Percentiles rank a stretch among this genome's conserved stretches.
These are phyloP conservation scores for Gastracanthus pulcherrimus DNA, from an alignment of 2,888 invertebrate genomes.

Conservation along the genomic window DNA sequence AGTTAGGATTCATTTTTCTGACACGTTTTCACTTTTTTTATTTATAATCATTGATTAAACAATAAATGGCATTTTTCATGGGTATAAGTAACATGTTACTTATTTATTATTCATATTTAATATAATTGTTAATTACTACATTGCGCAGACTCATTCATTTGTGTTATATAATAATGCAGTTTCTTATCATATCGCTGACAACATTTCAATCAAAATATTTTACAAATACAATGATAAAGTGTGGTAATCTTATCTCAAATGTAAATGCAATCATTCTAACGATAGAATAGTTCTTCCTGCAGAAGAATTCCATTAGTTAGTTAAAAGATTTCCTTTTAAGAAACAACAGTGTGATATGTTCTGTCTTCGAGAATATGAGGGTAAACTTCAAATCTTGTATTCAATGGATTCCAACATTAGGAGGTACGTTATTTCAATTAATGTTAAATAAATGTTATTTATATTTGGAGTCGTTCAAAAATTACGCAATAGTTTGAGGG, in stretches of 20 bases:
- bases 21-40: too few relatives aligned
- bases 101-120: too few relatives aligned
- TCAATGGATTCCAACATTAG: slow-evolving; percentile 8
- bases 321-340: neutral
- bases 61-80: too few relatives aligned
- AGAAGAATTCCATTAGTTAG: neutral
- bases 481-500: too few relatives aligned
- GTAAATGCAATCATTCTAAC: neutral
- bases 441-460: neutral
- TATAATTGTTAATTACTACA: neutral
- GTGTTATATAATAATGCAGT: neutral
- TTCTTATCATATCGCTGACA: neutral
- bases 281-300: neutral
- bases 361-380: neutral
- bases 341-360: neutral
- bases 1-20: too few relatives aligned
- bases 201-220: neutral
- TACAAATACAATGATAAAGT: neutral
- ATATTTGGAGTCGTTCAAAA: too few relatives aligned
- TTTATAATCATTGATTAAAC: too few relatives aligned
- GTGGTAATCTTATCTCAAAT: neutral
- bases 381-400: neutral
- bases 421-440: neutral
- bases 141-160: neutral
- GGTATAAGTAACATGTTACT: too few relatives aligned